A percentile compares a stretch with the other conserved stretches of the same genome.
Conservation (phyloP, 1,140 invertebrate species). For the Heterodera schachtii region DNA sequence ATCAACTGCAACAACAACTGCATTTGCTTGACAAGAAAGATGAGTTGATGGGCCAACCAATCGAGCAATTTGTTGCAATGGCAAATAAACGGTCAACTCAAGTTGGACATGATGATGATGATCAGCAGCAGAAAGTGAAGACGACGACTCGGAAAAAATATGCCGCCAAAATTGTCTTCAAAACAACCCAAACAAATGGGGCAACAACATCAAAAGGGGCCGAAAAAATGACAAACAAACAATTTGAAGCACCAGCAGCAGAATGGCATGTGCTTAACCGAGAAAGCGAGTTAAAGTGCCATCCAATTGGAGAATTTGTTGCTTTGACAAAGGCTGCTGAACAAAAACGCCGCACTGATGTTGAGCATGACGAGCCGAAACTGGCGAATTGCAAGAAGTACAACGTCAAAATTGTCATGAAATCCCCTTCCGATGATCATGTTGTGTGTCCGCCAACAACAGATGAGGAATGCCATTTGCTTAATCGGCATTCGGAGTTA, state of each 20-base stretch:
- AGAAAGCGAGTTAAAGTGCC: too few species aligned
- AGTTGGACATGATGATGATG: background rate
- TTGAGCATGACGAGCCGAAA: background rate
- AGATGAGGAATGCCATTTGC: background rate
- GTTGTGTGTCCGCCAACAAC: background rate
- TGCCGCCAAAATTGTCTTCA: background rate
- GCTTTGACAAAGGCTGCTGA: too few species aligned
- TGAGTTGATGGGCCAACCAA: background rate
- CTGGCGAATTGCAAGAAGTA: background rate
- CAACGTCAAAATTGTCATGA: background rate
- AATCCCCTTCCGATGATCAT: background rate
- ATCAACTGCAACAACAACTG: too few species aligned
- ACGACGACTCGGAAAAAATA: background rate
- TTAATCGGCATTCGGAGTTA: background rate
- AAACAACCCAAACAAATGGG: too few species aligned
- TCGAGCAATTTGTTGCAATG: background rate
- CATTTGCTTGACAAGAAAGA: too few species aligned
- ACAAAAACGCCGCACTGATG: too few species aligned
- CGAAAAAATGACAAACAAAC: too few species aligned
- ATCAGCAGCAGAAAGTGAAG: too few species aligned
- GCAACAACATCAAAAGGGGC: too few species aligned
- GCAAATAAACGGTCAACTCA: background rate
- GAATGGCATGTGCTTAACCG: too few species aligned
- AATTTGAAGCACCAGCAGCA: too few species aligned
- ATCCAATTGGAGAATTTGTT: too few species aligned